phyloP scores from a whole-genome alignment of 2,113 vertebrate species.

The Melospiza georgiana region DNA sequence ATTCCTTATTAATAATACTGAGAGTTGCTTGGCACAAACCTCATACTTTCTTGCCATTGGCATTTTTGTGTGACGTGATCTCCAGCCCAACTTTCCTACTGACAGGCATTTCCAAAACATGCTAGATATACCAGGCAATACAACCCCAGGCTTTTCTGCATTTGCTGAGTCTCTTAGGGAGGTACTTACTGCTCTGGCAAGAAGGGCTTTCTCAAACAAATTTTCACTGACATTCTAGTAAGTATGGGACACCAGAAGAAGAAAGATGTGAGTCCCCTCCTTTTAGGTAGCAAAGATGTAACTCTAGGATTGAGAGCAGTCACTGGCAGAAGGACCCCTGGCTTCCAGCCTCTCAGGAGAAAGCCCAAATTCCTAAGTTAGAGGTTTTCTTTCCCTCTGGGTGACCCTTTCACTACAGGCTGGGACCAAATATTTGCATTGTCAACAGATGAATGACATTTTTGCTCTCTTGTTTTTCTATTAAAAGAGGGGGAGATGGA shows the following conservation, averaged over 20 bases:
- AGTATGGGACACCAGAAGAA: not conserved
- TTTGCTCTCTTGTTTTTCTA: not conserved
- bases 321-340: not conserved
- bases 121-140: not conserved
- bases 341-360: not conserved
- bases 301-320: not conserved
- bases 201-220: not conserved
- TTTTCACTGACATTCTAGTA: not conserved
- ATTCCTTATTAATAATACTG: not conserved
- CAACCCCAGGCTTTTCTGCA: accelerated
- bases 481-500: not conserved
- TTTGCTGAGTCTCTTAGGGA: not conserved
- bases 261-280: not conserved
- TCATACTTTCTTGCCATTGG: not conserved
- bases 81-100: not conserved
- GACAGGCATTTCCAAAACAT: not conserved
- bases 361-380: not conserved
- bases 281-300: not conserved
- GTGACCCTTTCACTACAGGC: not conserved
- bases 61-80: not conserved
- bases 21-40: not conserved
- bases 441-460: not conserved
- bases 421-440: not conserved
- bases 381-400: not conserved
- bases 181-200: not conserved